Conservation (phyloP, 2,888 invertebrate genomes). For the Hypomecis punctinalis region DNA sequence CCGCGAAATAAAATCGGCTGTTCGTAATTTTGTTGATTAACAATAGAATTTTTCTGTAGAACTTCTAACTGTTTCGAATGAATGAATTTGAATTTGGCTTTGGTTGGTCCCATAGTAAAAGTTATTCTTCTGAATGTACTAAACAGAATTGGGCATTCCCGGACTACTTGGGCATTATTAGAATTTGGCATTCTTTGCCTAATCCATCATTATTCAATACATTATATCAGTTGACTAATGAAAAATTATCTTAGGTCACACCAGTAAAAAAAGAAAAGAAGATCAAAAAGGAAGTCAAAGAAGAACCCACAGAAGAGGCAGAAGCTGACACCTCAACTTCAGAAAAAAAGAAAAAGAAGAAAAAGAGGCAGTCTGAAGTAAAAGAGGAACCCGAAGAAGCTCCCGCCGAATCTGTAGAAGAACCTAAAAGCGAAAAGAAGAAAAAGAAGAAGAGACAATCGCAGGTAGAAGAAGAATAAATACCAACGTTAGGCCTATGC, state of each 20-base stretch:
- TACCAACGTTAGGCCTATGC: constrained; percentile 44
- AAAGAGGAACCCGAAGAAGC: constrained; percentile 55
- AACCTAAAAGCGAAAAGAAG: constrained; percentile 70
- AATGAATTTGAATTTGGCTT: too few relatives aligned
- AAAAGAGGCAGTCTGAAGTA: constrained; percentile 79
- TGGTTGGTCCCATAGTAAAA: too few relatives aligned
- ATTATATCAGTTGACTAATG: neutral
- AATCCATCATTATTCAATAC: neutral
- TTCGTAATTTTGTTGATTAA: too few relatives aligned
- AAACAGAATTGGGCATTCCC: too few relatives aligned
- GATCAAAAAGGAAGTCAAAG: constrained; percentile 43
- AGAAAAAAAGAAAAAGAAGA: constrained; percentile 83
- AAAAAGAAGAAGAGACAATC: constrained; percentile 71
- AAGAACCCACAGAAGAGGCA: constrained; percentile 63
- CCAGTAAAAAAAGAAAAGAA: constrained; percentile 71
- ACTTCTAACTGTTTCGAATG: too few relatives aligned
- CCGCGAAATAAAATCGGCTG: too few relatives aligned
- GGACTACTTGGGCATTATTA: too few relatives aligned
- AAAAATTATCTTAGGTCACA: constrained; percentile 52
- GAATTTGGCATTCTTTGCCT: too few relatives aligned
- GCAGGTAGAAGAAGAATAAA: constrained; percentile 59
- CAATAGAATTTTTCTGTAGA: too few relatives aligned
- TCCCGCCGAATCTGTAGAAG: constrained; percentile 45
- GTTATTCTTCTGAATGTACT: too few relatives aligned
- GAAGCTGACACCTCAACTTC: constrained; percentile 54